Percentiles rank a stretch among this genome's conserved stretches.
phyloP scores from a whole-genome alignment of 1,140 invertebrate genomes.

The Brachionus plicatilis region DNA sequence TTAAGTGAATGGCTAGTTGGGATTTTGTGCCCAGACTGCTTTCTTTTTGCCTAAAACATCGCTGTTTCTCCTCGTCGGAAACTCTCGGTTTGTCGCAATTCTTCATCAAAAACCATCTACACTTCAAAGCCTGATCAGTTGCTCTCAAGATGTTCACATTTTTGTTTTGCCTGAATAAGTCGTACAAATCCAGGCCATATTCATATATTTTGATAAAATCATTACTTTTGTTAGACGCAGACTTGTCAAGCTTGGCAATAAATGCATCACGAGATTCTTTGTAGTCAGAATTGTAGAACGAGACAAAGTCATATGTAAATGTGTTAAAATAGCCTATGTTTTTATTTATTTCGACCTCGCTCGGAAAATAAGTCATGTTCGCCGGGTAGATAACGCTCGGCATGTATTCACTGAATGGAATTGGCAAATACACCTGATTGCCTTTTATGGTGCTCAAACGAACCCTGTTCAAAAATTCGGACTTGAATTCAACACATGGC shows the following conservation, averaged over 20 bases:
- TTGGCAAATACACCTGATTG: conserved; percentile 56
- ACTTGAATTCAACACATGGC: conserved; percentile 61
- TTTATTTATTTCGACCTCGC: conserved; percentile 67
- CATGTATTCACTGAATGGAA: conserved; percentile 54
- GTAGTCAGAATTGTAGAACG: conserved; percentile 78
- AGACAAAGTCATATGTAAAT: conserved; percentile 66
- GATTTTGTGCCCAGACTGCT: conserved; percentile 50
- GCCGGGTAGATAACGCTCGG: conserved; percentile 51
- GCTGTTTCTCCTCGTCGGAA: conserved; percentile 44
- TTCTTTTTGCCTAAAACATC: conserved; percentile 47
- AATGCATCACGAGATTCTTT: conserved; percentile 63
- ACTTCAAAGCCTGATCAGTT: conserved; percentile 64
- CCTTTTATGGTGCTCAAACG: conserved; percentile 56
- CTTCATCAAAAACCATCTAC: conserved; percentile 9
- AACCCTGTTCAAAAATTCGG: conserved; percentile 71
- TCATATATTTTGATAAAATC: conserved; percentile 25
- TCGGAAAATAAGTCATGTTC: conserved; percentile 51
- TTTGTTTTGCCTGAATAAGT: conserved; percentile 63
- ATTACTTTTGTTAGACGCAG: not conserved
- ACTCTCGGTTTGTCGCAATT: conserved; percentile 47
- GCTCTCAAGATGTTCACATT: conserved; percentile 66
- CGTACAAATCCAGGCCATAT: conserved; percentile 57
- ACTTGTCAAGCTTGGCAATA: conserved; percentile 49
- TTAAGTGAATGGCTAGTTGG: conserved; percentile 49
- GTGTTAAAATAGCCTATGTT: conserved; percentile 74